Conservation (phyloP, 2,888 invertebrate genomes). For the Stenoptilia bipunctidactyla region DNA sequence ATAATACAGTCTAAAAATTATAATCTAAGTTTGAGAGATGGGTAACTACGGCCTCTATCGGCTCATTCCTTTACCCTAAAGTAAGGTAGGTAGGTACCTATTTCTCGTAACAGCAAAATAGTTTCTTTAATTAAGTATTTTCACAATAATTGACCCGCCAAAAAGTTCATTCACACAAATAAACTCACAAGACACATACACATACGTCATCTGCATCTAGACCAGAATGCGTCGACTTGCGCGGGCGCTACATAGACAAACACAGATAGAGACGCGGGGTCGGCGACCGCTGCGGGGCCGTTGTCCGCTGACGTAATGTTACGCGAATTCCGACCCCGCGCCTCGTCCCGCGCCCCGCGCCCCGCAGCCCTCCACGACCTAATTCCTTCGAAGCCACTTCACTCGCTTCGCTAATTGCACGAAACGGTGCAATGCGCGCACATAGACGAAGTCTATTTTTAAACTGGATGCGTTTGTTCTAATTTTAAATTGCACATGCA, state of each 20-base stretch:
- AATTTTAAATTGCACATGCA: constrained; percentile 37
- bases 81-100: too few species aligned
- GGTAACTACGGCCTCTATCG: too few species aligned
- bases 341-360: constrained; percentile 23
- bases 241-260: constrained; percentile 12
- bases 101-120: too few species aligned
- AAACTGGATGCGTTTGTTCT: constrained; percentile 26
- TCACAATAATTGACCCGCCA: too few species aligned
- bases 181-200: neutral
- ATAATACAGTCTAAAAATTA: too few species aligned
- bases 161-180: too few species aligned
- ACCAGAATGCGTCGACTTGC: neutral
- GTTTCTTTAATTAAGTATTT: too few species aligned
- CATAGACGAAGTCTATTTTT: constrained; percentile 8
- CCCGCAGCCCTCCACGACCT: constrained; percentile 45
- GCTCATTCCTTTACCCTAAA: too few species aligned
- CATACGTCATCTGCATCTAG: neutral
- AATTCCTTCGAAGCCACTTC: constrained; percentile 66
- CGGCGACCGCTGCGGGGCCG: constrained; percentile 63
- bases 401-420: constrained; percentile 66
- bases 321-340: constrained; percentile 59
- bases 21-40: too few species aligned
- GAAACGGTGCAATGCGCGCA: constrained; percentile 2
- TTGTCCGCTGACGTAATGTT: constrained; percentile 69
- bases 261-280: constrained; percentile 64